Base-by-base conservation (phyloP, 2,113 vertebrate genomes). In the Bujurquina vittata region DNA sequence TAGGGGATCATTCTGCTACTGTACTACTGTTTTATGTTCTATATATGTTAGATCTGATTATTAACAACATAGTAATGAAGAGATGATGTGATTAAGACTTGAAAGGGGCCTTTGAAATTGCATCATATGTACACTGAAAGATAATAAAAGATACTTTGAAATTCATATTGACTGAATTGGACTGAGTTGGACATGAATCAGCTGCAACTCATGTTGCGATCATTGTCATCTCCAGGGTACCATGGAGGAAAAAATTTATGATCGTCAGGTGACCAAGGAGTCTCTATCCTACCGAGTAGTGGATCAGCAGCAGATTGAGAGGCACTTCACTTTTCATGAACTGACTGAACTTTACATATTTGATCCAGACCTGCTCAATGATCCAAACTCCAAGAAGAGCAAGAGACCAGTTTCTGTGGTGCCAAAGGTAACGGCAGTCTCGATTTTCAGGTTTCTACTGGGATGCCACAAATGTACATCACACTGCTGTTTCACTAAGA, bases 201-300 rank as follows among this genome's bases (percentile, higher is more conserved):
- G 11, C 43, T 49, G 14, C 43, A 49, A 15, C 14, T 15, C 14
- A 17, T 35, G 49, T 11, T 59, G 35, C 29, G 37, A 20, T 77
- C 5, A 29, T 85, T 57, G 46, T 76, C 12, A 12, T 76, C 22
- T 31, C 3, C 84, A 99, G 98, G 98, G 98, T 75, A 99, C 98
- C 18, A 99, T 99, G 98, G 98, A 99, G 94, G 98, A 99, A 89
- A 99, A 99, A 94, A 99, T 99, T 93, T 99, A 99, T 14, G 98
- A 99, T 72, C 97, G 98, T 1, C 98, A 99, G 94, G 97, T 99
- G 65, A 97, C 98, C 3, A 99, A 99, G 88, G 97, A 99, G 95
- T 99, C 98, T 0, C 80, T 99, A 17, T 97, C 98, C 22, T 97
- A 96, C 89, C 96, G 98, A 55, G 98, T 99, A 63, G 97, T 99